phyloP scores from a whole-genome alignment of 1,140 invertebrate species.

The Drosophila orena region DNA sequence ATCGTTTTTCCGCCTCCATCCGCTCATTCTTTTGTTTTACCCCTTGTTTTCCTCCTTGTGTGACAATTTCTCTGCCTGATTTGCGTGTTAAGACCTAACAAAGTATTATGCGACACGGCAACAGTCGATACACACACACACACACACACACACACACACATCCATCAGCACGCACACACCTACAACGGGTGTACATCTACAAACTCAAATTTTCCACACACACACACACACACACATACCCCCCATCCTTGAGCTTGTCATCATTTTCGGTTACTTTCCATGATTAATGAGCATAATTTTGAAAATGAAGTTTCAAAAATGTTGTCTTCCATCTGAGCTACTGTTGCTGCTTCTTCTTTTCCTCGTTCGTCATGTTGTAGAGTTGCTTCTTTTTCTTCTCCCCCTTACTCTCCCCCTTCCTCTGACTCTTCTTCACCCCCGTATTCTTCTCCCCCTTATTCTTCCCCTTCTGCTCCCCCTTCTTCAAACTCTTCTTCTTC shows the following conservation, averaged over 20 bases:
- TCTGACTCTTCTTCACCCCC: too few species aligned
- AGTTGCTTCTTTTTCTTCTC: too few species aligned
- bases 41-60: not conserved
- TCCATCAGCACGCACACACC: not conserved
- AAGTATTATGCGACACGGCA: constrained; percentile 56
- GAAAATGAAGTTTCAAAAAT: constrained; percentile 66
- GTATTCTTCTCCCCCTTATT: too few species aligned
- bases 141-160: constrained; percentile 5
- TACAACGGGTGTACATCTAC: not conserved
- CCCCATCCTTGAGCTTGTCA: constrained; percentile 15
- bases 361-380: too few species aligned
- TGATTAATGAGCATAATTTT: constrained; percentile 72
- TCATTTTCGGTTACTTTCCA: constrained; percentile 41
- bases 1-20: constrained; percentile 23
- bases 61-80: constrained; percentile 49
- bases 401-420: too few species aligned
- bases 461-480: too few species aligned
- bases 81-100: constrained; percentile 59
- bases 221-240: not conserved
- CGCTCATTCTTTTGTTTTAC: not conserved
- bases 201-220: not conserved
- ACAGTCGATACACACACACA: constrained; percentile 4
- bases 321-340: not conserved
- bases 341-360: not conserved
- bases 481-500: too few species aligned